Evolutionary conservation across 1,140 invertebrate species (phyloP).

Genomic region (Nasonia vitripennis): DNA sequence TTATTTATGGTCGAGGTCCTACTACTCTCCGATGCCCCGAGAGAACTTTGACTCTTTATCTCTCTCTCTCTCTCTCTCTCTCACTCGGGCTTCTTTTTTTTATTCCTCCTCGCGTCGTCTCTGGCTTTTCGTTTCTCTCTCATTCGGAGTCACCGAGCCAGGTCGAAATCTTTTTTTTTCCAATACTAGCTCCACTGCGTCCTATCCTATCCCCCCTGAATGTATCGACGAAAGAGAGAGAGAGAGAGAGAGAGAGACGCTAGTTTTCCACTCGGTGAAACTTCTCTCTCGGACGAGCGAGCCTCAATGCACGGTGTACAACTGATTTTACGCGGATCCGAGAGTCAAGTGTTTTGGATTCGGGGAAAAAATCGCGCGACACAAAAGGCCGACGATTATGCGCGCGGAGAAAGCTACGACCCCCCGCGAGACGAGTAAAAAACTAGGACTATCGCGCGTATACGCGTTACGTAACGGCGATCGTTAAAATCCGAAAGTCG

Average conservation of each 20-base stretch:
- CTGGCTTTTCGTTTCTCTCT: slow-evolving; percentile 42
- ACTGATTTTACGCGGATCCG: slow-evolving; percentile 2
- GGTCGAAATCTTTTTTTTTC: slow-evolving; percentile 33
- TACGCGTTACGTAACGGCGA: slow-evolving; percentile 8
- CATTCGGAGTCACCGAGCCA: slow-evolving; percentile 16
- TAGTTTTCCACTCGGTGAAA: slow-evolving; percentile 37
- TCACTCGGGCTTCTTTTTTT: slow-evolving; percentile 5
- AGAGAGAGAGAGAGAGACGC: background rate
- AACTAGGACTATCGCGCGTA: background rate
- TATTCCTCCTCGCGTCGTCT: slow-evolving; percentile 40
- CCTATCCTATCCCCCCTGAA: background rate
- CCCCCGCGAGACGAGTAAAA: slow-evolving; percentile 5
- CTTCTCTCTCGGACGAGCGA: slow-evolving; percentile 3
- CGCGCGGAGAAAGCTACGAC: background rate
- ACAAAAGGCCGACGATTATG: background rate
- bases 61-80: slow-evolving; percentile 18
- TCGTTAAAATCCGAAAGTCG: background rate
- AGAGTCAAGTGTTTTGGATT: background rate
- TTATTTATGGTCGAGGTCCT: slow-evolving; percentile 69
- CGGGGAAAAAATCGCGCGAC: background rate
- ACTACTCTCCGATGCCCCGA: slow-evolving; percentile 56
- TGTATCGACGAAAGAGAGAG: background rate
- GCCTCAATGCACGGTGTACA: background rate
- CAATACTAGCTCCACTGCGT: background rate
- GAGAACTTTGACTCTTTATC: slow-evolving; percentile 58